Percentiles rank a stretch among this genome's conserved stretches.
Evolutionary conservation across 2,888 invertebrate genomes (phyloP).

Genomic region (Gonocerus acuteangulatus): DNA sequence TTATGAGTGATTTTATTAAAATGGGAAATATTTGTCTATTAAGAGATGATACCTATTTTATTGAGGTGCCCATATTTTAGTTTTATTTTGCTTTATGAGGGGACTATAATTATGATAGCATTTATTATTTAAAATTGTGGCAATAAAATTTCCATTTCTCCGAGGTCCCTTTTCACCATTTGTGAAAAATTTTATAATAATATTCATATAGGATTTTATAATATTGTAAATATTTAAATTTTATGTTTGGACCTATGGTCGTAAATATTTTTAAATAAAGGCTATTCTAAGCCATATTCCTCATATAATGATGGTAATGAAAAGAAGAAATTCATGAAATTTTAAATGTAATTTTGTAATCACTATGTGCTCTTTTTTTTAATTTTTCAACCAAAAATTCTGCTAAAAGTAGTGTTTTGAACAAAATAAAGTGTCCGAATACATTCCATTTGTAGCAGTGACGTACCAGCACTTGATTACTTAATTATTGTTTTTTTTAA

Average conservation of each 20-base stretch:
- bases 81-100: background rate
- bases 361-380: too few relatives aligned
- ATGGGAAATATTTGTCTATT: background rate
- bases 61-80: background rate
- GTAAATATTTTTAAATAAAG: background rate
- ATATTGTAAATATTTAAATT: slow-evolving; percentile 16
- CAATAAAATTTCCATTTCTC: slow-evolving; percentile 8
- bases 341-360: too few relatives aligned
- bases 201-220: slow-evolving; percentile 21
- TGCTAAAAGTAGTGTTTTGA: too few relatives aligned
- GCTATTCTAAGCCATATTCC: background rate
- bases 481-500: background rate
- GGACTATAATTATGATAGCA: background rate
- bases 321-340: too few relatives aligned
- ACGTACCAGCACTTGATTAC: slow-evolving; percentile 8
- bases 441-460: slow-evolving; percentile 18
- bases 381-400: too few relatives aligned
- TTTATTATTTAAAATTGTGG: slow-evolving; percentile 8
- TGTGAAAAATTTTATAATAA: slow-evolving; percentile 10
- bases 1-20: background rate
- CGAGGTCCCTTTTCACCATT: background rate
- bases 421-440: background rate
- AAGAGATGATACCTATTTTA: background rate
- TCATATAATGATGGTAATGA: background rate
- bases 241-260: slow-evolving; percentile 12